Conservation (phyloP, 2,888 invertebrate genomes). For the Archips xylosteana region DNA sequence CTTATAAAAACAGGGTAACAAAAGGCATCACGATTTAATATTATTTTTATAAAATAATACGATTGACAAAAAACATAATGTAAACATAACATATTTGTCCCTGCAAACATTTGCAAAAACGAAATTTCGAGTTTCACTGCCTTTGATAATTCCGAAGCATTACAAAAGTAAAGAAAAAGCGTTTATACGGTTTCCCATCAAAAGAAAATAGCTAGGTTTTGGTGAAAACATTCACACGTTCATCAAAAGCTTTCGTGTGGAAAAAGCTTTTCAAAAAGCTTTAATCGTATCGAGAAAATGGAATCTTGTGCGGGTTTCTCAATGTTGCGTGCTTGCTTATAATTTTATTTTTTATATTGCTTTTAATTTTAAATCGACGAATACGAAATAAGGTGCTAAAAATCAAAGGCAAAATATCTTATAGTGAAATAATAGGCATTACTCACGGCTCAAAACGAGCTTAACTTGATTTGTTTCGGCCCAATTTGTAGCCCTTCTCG, state of each 20-base stretch:
- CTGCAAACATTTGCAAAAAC: not conserved
- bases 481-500: too few relatives aligned
- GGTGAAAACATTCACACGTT: constrained; percentile 29
- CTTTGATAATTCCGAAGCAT: constrained; percentile 22
- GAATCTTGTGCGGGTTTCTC: not conserved
- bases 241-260: constrained; percentile 28
- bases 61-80: too few relatives aligned
- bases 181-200: constrained; percentile 4
- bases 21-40: too few relatives aligned
- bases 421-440: too few relatives aligned
- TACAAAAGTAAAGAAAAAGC: not conserved
- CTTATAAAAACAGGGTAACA: too few relatives aligned
- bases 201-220: constrained; percentile 11
- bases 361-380: too few relatives aligned
- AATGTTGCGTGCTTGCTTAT: not conserved
- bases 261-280: constrained; percentile 35
- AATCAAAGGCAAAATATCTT: too few relatives aligned
- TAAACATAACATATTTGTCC: not conserved
- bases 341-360: too few relatives aligned
- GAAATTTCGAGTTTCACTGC: not conserved
- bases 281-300: constrained; percentile 16
- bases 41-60: too few relatives aligned
- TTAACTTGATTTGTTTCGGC: too few relatives aligned
- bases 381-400: too few relatives aligned
- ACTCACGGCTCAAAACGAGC: too few relatives aligned